Evolutionary conservation across 2,888 invertebrate species (phyloP).

Genomic region (Sussaba pulchella): DNA sequence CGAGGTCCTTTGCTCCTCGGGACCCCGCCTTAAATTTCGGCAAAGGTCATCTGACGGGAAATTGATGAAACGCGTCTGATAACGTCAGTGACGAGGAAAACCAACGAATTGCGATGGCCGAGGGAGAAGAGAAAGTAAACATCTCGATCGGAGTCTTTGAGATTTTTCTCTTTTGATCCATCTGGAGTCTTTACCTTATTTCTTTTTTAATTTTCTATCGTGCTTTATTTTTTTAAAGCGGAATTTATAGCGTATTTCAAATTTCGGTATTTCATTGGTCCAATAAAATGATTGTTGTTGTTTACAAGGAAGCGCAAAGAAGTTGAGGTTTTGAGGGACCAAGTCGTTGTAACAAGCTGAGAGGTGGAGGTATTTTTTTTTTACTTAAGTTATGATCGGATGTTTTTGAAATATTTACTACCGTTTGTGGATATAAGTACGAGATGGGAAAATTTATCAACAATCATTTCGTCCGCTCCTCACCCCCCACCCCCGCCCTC

Average conservation of each 20-base stretch:
- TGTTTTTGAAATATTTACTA: too few relatives aligned
- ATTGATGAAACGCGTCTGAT: conserved; percentile 53
- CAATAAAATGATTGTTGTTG: too few relatives aligned
- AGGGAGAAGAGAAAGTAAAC: conserved; percentile 35
- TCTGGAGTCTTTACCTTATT: conserved; percentile 29
- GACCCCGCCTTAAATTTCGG: conserved; percentile 57
- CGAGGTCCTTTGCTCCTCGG: conserved; percentile 50
- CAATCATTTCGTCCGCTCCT: too few relatives aligned
- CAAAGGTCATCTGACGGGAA: conserved; percentile 64
- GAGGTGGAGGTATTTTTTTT: too few relatives aligned
- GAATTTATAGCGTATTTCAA: neutral
- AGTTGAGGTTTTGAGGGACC: too few relatives aligned
- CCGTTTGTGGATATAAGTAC: too few relatives aligned
- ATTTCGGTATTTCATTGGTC: neutral
- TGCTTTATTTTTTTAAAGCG: neutral
- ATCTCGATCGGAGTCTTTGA: conserved; percentile 58
- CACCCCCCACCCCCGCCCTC: too few relatives aligned
- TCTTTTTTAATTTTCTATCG: conserved; percentile 10
- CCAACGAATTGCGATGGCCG: conserved; percentile 13
- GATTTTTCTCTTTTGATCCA: conserved; percentile 42
- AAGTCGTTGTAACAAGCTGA: too few relatives aligned
- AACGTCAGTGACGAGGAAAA: conserved; percentile 23
- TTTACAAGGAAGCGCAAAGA: too few relatives aligned
- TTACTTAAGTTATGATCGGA: too few relatives aligned
- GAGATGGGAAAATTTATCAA: too few relatives aligned